Evolutionary conservation across 2,888 invertebrate genomes (phyloP), one percentile per base, ranked within the genome.

Genomic region (Amphipoea lucens): DNA sequence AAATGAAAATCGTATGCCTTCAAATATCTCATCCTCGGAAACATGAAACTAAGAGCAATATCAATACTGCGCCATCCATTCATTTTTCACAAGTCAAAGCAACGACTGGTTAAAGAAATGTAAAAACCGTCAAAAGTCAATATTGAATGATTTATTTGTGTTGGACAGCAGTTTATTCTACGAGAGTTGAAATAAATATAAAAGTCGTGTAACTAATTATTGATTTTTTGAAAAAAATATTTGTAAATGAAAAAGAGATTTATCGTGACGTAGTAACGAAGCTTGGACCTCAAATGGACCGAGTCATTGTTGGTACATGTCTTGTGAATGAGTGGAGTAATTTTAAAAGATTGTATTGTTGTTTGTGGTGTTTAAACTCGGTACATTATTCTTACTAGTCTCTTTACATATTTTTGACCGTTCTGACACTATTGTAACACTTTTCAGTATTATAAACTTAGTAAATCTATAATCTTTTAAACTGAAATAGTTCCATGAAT

Each of bases 81-180:
- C 36, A 73, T 66, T 72, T 74, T 79, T 71, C 66, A 40, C 54
- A 78, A 82, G 68, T 73, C 68, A 84, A 76, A 78, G 70, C 57
- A 57, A 71, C 67, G 70, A 83, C 88, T 90, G 85, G 91, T 93
- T 90, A 87, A 89, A 87, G 90, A 91, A 92, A 91, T 87, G 86
- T 91, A 90, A 91, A 91, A 90, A 89, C 88, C 86, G 76, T 77
- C 77, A 81, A 81, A 85, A 87, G 75, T 86, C 83, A 88, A 87
- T 84, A 90, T 91, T 83, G 87, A 91, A 85, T 92, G 93, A 94
- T 95, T 94, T 93, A 93, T 92, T 90, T 88, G 87, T 88, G 84
- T 87, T 88, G 76, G 83, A 77, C 80, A 78, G 79, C 81, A 84
- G 81, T 85, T 77, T 81, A 70, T 88, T 87, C 67, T 51, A 79